phyloP scores from a whole-genome alignment of 2,797 vertebrate genomes.

The Dendrocincla fuliginosa region DNA sequence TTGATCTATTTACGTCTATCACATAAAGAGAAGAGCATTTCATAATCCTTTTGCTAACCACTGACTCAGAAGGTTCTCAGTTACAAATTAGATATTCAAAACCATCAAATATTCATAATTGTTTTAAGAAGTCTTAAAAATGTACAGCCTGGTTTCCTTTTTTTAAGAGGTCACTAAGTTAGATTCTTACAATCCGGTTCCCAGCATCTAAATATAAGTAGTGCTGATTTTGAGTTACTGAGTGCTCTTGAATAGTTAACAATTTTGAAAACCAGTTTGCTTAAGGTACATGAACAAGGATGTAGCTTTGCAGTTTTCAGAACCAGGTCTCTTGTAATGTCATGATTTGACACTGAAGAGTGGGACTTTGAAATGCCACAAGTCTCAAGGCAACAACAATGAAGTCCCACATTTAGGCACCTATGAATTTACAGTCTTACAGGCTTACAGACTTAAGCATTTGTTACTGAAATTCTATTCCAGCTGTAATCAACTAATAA shows the following conservation, averaged over 20 bases:
- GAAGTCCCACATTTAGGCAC: background rate
- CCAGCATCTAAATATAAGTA: background rate
- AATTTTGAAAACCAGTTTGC: background rate
- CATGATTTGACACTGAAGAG: background rate
- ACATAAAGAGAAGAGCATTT: background rate
- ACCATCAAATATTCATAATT: background rate
- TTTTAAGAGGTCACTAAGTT: background rate
- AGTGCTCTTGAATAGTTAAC: background rate
- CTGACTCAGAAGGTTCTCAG: background rate
- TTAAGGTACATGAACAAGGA: background rate
- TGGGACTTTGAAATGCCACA: background rate
- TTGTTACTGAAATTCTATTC: background rate
- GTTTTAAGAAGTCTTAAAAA: conserved; percentile 10
- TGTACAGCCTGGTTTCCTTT: background rate
- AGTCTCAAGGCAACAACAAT: background rate
- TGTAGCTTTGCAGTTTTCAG: background rate
- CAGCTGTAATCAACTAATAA: background rate
- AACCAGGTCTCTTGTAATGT: background rate
- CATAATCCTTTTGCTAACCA: background rate
- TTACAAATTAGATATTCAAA: conserved; percentile 36
- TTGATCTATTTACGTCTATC: background rate
- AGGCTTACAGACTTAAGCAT: background rate
- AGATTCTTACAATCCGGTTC: background rate
- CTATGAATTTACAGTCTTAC: background rate
- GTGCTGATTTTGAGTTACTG: background rate